These are phyloP conservation scores for Asobara japonica DNA, from an alignment of 1,140 invertebrate genomes.

Conservation along the genomic window DNA sequence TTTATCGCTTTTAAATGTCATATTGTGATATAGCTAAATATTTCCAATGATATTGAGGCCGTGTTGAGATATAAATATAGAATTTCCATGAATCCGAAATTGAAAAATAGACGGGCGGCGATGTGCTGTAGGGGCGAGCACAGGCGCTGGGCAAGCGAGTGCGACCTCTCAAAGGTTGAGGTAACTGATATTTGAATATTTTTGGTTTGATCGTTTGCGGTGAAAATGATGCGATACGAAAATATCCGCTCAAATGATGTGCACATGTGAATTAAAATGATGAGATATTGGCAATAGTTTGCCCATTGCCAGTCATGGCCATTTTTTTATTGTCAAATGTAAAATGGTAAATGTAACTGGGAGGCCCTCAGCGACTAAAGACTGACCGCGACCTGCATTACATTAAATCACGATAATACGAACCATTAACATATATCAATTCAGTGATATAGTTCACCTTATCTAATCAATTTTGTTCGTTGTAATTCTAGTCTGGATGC, in stretches of 20 bases:
- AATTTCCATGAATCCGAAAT: too few relatives aligned
- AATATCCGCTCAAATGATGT: background rate
- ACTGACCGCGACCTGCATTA: conserved; percentile 62
- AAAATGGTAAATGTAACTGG: conserved; percentile 22
- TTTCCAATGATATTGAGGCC: too few relatives aligned
- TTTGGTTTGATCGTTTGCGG: background rate
- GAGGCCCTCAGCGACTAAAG: conserved; percentile 60
- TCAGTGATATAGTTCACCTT: background rate
- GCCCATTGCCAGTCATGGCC: conserved; percentile 35
- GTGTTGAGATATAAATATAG: too few relatives aligned
- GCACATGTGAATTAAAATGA: background rate
- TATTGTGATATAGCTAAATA: too few relatives aligned
- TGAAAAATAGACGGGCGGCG: too few relatives aligned
- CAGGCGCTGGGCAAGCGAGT: too few relatives aligned
- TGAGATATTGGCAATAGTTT: background rate
- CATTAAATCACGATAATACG: background rate
- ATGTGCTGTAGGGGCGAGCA: too few relatives aligned
- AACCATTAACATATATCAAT: background rate
- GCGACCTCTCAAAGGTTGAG: too few relatives aligned
- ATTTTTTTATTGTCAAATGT: too few relatives aligned
- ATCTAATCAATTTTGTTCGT: background rate
- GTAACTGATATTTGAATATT: background rate
- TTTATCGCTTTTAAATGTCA: too few relatives aligned
- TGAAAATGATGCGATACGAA: background rate
- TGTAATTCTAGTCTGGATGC: conserved; percentile 54